Base-by-base conservation (phyloP, 2,797 vertebrate species). In the Argentina silus region DNA sequence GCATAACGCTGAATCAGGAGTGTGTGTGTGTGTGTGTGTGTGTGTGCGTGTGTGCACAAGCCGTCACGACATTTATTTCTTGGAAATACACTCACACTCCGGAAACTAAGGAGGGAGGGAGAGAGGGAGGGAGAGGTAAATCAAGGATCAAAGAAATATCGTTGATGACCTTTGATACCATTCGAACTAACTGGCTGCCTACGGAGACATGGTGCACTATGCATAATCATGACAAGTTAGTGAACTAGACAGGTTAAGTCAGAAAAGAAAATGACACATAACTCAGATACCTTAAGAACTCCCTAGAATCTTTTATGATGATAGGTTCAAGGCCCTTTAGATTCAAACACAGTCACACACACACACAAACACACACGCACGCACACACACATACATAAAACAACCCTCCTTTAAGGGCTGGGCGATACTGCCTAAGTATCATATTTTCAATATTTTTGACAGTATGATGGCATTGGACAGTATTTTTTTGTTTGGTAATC, bases 71-170 rank as follows among this genome's bases (percentile, higher is more conserved):
- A 21, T 65, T 63, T 2, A 4, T 1, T 36, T 47, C 67, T 57
- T 72, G 17, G 70, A 78, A 66, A 21, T 3, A 51, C 45, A 67
- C 64, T 19, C 44, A 17, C 44, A 50, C 55, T 44, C 47, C 65
- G 21, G 42, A 23, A 17, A 48, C 44, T 2, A 11, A 53, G 6
- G 47, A 82, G 81, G 73, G 76, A 73, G 72, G 45, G 51, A 45
- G 9, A 47, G 12, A 47, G 11, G 66, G 69, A 47, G 23, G 72
- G 42, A 19, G 27, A 76, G n/a, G 42, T 7, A 7, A 61, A 72
- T 60, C 68, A 83, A 83, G 82, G 85, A 79, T 82, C 73, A 70
- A 36, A 14, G 6, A 0, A 36, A 79, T 42, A 5, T 42, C 27
- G 7, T 21, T 1, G 5, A 14, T 36, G 27, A 36, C 27, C 27